A percentile compares a stretch with the other conserved stretches of the same genome.
Evolutionary conservation across 2,797 vertebrate species (phyloP).

Genomic region (Paguma larvata): DNA sequence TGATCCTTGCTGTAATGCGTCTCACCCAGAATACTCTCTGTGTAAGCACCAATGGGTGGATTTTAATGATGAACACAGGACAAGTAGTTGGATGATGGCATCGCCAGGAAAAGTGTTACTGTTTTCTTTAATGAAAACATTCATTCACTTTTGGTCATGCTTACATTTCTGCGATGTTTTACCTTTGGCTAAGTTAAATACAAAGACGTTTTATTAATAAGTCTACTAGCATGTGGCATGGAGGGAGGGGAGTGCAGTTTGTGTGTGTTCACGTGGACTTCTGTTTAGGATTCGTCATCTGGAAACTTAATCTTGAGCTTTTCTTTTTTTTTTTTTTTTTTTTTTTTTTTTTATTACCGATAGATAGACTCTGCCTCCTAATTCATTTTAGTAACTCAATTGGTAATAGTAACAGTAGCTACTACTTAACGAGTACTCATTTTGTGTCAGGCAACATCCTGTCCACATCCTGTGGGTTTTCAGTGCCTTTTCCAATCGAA

Average conservation of each 20-base stretch:
- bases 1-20: background rate
- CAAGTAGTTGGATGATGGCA: background rate
- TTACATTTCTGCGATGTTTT: background rate
- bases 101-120: background rate
- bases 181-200: background rate
- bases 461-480: background rate
- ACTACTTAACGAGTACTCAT: background rate
- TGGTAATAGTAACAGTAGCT: background rate
- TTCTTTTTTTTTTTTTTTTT: background rate
- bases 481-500: background rate
- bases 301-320: background rate
- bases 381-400: background rate
- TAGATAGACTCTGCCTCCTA: background rate
- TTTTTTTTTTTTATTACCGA: background rate
- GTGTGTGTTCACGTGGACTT: background rate
- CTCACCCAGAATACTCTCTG: background rate
- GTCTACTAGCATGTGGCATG: background rate
- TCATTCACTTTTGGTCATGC: background rate
- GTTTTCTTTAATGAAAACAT: background rate
- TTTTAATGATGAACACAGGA: background rate
- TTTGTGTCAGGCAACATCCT: background rate
- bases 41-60: background rate
- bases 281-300: background rate
- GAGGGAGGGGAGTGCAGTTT: background rate
- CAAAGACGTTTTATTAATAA: background rate